phyloP scores from a whole-genome alignment of 2,797 vertebrate genomes.

The Craterocephalus amniculus region DNA sequence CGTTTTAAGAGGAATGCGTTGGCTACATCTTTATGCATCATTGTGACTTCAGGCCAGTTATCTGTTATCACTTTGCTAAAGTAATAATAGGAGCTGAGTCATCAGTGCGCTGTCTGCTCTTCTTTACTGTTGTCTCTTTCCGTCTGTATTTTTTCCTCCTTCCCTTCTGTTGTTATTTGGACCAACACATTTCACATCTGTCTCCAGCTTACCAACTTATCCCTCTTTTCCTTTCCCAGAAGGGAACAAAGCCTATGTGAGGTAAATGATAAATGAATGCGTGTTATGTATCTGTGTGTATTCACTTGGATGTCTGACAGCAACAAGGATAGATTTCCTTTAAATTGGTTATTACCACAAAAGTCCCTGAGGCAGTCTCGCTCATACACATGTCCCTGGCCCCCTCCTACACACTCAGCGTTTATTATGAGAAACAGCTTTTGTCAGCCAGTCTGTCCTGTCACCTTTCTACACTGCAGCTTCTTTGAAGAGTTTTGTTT shows the following conservation, averaged over 20 bases:
- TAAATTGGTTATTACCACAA: slow-evolving; percentile 48
- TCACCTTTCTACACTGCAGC: slow-evolving; percentile 23
- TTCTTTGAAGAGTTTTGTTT: slow-evolving; percentile 16
- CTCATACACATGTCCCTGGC: slow-evolving; percentile 1
- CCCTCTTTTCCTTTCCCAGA: slow-evolving; percentile 20
- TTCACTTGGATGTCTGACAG: slow-evolving; percentile 44
- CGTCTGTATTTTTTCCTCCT: slow-evolving; percentile 5
- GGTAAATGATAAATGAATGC: slow-evolving; percentile 46
- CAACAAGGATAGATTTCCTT: slow-evolving; percentile 56
- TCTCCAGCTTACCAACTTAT: slow-evolving; percentile 41
- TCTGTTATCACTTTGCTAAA: slow-evolving; percentile 47
- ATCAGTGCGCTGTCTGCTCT: slow-evolving; percentile 36
- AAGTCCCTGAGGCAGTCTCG: slow-evolving; percentile 16
- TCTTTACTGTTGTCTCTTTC: slow-evolving; percentile 4
- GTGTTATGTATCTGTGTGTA: slow-evolving; percentile 24
- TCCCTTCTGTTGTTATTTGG: slow-evolving; percentile 35
- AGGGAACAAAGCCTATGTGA: slow-evolving; percentile 23
- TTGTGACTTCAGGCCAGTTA: slow-evolving; percentile 30
- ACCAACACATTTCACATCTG: slow-evolving; percentile 36
- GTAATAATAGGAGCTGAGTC: slow-evolving; percentile 55
- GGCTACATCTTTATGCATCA: slow-evolving; percentile 16
- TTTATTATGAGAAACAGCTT: slow-evolving; percentile 29
- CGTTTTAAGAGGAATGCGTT: slow-evolving; percentile 15
- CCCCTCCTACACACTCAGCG: neutral
- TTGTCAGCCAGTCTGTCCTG: slow-evolving; percentile 32